Conservation (phyloP, 2,113 vertebrate genomes). For the Capreolus pygargus region DNA sequence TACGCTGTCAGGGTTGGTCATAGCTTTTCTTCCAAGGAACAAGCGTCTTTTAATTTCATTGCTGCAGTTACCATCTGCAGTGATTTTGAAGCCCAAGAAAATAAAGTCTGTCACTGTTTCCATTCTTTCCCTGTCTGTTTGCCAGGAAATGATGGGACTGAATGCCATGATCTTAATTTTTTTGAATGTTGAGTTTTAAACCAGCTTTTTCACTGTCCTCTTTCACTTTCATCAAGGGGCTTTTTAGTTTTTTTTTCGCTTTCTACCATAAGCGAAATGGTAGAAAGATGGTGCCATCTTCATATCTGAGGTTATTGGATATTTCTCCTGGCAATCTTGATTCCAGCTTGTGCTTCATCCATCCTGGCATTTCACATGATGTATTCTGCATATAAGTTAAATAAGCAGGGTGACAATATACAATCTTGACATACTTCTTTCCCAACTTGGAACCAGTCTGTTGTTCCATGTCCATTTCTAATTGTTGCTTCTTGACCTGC, state of each 20-base stretch:
- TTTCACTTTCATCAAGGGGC: not conserved
- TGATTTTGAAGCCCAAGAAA: not conserved
- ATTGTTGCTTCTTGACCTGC: not conserved
- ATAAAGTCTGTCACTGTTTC: not conserved
- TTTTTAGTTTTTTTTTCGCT: not conserved
- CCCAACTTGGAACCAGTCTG: not conserved
- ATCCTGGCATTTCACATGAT: not conserved
- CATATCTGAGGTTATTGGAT: not conserved
- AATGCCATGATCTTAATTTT: not conserved
- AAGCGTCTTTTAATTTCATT: not conserved
- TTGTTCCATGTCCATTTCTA: not conserved
- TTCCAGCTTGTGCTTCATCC: not conserved
- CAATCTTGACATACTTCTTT: not conserved
- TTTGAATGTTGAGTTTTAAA: not conserved
- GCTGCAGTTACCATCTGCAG: not conserved
- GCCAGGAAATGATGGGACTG: not conserved
- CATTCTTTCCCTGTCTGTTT: not conserved
- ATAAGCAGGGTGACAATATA: not conserved
- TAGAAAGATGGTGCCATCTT: not conserved
- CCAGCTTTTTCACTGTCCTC: not conserved
- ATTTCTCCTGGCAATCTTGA: not conserved
- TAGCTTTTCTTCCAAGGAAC: not conserved
- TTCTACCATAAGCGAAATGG: not conserved
- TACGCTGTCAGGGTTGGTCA: not conserved
- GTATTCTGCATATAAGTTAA: not conserved